Evolutionary conservation across 2,797 vertebrate genomes (phyloP).

Genomic region (Taeniopygia guttata): DNA sequence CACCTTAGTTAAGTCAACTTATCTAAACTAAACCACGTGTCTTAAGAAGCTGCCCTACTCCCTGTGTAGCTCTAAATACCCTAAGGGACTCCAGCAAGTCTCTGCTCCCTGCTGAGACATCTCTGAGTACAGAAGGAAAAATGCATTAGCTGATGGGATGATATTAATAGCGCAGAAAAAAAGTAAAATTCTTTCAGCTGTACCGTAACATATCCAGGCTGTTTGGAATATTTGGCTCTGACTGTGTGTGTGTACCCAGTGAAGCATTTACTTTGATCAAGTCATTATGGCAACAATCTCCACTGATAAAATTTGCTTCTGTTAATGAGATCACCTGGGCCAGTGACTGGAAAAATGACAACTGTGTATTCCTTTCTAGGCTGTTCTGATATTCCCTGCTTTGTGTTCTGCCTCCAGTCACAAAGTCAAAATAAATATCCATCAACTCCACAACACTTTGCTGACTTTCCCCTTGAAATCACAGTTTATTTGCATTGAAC

Average conservation of each 20-base stretch:
- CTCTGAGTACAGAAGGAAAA: not conserved
- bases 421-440: constrained; percentile 48
- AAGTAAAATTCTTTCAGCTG: not conserved
- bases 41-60: not conserved
- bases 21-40: not conserved
- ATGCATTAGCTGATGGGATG: not conserved
- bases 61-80: not conserved
- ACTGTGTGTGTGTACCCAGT: not conserved
- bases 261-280: not conserved
- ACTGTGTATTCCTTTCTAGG: not conserved
- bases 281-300: not conserved
- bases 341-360: not conserved
- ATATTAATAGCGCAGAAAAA: constrained; percentile 33
- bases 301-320: not conserved
- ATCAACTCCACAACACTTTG: not conserved
- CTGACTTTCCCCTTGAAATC: constrained; percentile 15
- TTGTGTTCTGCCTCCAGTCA: constrained; percentile 4
- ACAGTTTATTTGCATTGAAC: not conserved
- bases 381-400: not conserved
- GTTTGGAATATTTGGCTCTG: constrained; percentile 3
- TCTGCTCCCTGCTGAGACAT: not conserved
- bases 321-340: constrained; percentile 42
- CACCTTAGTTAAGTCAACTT: not conserved
- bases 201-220: not conserved
- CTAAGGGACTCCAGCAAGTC: not conserved